phyloP scores from a whole-genome alignment of 2,113 vertebrate genomes.

The Zosterops japonicus region DNA sequence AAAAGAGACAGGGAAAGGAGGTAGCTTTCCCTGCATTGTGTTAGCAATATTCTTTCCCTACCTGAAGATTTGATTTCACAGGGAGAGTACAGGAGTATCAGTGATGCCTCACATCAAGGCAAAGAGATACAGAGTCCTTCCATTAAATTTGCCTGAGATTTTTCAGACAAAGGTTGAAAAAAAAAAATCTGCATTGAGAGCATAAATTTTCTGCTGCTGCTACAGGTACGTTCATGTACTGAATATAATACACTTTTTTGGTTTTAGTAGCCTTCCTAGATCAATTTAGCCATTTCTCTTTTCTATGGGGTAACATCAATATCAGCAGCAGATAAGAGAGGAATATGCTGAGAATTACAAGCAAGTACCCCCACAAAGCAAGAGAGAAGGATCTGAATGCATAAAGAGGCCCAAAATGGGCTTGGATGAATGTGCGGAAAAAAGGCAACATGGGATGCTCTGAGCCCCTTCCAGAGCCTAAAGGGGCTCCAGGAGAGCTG shows the following conservation, averaged over 20 bases:
- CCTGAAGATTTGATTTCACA: not conserved
- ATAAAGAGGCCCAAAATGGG: not conserved
- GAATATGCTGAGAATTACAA: not conserved
- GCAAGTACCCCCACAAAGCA: not conserved
- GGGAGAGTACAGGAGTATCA: not conserved
- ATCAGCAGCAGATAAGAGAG: not conserved
- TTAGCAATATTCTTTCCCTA: not conserved
- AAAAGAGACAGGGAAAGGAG: not conserved
- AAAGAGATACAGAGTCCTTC: not conserved
- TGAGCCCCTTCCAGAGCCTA: fast-evolving
- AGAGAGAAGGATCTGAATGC: not conserved
- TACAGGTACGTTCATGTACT: not conserved
- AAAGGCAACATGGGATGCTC: not conserved
- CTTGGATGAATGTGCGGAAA: not conserved
- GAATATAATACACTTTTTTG: not conserved
- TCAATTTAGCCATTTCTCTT: not conserved
- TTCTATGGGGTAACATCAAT: not conserved
- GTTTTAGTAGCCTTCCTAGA: not conserved
- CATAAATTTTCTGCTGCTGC: not conserved
- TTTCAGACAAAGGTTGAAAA: not conserved
- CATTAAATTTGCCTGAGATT: not conserved
- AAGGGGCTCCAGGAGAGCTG: not conserved
- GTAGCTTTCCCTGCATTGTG: not conserved
- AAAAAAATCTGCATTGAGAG: not conserved
- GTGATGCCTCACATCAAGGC: not conserved